Base-by-base conservation (phyloP, 2,113 vertebrate genomes). In the Tenebrosternarchus preto region DNA sequence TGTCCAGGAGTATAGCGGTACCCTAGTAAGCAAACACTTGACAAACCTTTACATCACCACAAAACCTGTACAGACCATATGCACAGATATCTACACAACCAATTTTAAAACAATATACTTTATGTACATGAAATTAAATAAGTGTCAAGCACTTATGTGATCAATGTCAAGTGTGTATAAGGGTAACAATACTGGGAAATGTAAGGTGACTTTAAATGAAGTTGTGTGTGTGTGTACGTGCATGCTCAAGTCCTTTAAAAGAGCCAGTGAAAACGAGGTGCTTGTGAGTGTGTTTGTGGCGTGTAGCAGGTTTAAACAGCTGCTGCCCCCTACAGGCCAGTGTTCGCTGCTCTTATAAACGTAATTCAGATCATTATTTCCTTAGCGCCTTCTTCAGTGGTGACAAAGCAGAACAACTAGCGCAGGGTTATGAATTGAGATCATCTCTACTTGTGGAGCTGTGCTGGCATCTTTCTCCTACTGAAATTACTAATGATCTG, bases 111-210 rank as follows among this genome's bases (percentile, higher is more conserved):
- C 33, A 36, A 36, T 36, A 50, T 15, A 50, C 43, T 12, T 2
- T 50, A 50, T 50, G 43, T 50, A 50, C 43, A 50, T 50, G 43
- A 50, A 50, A 50, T 50, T 50, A 50, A 50, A 50, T 50, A 50
- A 63, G 72, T 19, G 17, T 27, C 55, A 66, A 80, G 79, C 79
- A 80, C 79, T 80, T 80, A 66, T 59, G 71, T 80, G 78, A 61
- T 50, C 43, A 50, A 15, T 50, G 43, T 50, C 43, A 1, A 39
- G 64, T 64, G 33, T 50, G 71, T 80, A 11, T 27, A 61, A 61
- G 15, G 25, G 60, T 29, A 63, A 63, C 25, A 63, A 27, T 29
- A 63, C 25, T 12, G 16, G 22, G 0, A 29, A 16, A 11, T 22
- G 20, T 2, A 24, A 11, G 20, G 6, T 22, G 57, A 60, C 5